phyloP scores from a whole-genome alignment of 2,797 vertebrate genomes.

The Astyanax mexicanus region DNA sequence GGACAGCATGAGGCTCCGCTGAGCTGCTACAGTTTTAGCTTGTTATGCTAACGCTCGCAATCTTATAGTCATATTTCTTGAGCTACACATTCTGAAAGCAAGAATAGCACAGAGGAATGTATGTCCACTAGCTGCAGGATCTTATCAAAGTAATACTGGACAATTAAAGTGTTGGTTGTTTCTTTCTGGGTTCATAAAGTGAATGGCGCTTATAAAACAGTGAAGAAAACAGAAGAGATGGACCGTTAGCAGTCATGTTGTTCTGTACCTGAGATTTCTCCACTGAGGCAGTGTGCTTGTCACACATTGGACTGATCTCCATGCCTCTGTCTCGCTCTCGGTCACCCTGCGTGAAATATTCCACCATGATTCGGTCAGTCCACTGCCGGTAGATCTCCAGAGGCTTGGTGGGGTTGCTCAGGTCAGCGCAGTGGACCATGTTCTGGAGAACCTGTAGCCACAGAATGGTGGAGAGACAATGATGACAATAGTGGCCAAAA shows the following conservation, averaged over 20 bases:
- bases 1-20: no score
- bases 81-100: no score
- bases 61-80: no score
- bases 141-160: no score
- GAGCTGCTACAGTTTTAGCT: no score
- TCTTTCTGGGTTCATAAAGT: no score
- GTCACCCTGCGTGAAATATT: slow-evolving; percentile 92
- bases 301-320: slow-evolving; percentile 96
- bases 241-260: slow-evolving; percentile 11
- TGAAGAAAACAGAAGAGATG: not conserved
- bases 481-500: not conserved
- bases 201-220: no score
- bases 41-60: no score
- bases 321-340: slow-evolving; percentile 88
- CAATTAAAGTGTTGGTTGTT: no score
- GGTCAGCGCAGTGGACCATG: slow-evolving; percentile 93
- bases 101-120: no score
- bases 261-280: slow-evolving; percentile 88
- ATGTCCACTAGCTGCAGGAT: no score
- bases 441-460: slow-evolving; percentile 88
- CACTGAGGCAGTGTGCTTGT: slow-evolving; percentile 91
- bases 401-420: slow-evolving; percentile 94
- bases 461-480: not conserved
- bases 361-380: slow-evolving; percentile 91
- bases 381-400: slow-evolving; percentile 90